phyloP scores from a whole-genome alignment of 2,888 invertebrate species.

The Pediacus dermestoides region DNA sequence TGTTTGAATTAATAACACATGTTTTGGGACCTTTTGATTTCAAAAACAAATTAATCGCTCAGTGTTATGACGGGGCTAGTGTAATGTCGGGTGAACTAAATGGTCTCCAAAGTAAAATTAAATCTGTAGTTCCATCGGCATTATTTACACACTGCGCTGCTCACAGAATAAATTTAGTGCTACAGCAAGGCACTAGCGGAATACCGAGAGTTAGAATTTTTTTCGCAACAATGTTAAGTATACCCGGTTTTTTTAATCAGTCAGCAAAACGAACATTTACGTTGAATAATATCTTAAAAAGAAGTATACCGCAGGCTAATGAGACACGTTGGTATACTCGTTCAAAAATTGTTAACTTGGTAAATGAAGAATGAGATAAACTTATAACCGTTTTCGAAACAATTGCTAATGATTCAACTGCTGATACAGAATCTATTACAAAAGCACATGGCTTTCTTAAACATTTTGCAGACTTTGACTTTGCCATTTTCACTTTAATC shows the following conservation, averaged over 20 bases:
- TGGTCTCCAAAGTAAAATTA: conserved; percentile 19
- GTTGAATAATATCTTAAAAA: too few species aligned
- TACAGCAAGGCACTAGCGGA: conserved; percentile 1
- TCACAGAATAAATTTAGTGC: conserved; percentile 9
- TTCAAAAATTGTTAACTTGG: too few species aligned
- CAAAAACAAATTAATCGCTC: conserved; percentile 19
- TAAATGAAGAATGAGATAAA: conserved; percentile 6
- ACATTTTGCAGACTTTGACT: too few species aligned
- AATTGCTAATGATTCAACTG: too few species aligned
- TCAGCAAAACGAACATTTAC: conserved; percentile 18
- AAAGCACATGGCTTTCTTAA: too few species aligned
- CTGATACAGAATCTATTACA: too few species aligned
- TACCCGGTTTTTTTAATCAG: conserved; percentile 19
- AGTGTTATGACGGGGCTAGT: conserved; percentile 24
- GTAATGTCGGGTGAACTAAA: conserved; percentile 19
- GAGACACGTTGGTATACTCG: too few species aligned
- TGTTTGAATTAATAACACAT: conserved; percentile 19
- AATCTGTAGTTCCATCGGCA: conserved; percentile 12
- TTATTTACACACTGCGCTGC: conserved; percentile 10
- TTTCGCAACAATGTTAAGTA: too few species aligned
- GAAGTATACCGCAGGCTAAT: too few species aligned
- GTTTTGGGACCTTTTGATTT: conserved; percentile 18
- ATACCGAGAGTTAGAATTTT: conserved; percentile 3
- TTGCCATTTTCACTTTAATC: too few species aligned
- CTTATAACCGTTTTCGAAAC: conserved; percentile 6